Evolutionary conservation across 2,888 invertebrate species (phyloP), one percentile per base, ranked within the genome.

Genomic region (Pseudanteris insignis): DNA sequence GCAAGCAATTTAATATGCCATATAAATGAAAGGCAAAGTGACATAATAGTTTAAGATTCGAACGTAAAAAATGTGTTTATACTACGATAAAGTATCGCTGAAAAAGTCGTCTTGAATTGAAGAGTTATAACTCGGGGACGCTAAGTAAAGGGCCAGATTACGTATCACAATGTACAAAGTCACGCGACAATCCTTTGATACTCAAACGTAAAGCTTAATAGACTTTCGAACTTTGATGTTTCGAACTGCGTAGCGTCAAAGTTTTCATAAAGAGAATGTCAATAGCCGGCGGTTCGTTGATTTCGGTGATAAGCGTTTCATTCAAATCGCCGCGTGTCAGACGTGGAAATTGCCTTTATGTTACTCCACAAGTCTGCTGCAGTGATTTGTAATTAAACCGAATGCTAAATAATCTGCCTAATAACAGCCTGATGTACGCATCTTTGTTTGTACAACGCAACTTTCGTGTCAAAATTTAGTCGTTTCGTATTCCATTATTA

Each of bases 221-320:
- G 54, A 71, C 66, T 70, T 64, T 71, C 68, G 65, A 68, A 73
- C 72, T 73, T 73, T 73, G 72, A 72, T 70, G 72, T 72, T 63
- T 51, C 43, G 47, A 63, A 54, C 41, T 58, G 60, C 61, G 66
- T 62, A 63, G 67, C 59, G 66, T 70, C 67, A 61, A 61, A 69
- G 71, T 72, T 73, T 72, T 69, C 69, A 67, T 70, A 69, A 71
- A 69, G 67, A 69, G 70, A 72, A 72, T 67, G 71, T 70, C 71
- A 70, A 68, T 64, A 67, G 69, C 71, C 70, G 67, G 65, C 63
- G 66, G 57, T 57, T 50, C 30, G 55, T 44, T 55, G 55, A 55
- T 63, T 60, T 55, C 55, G 32, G 43, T 60, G 55, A 60, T 54
- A 51, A 55, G 55, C 51, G 41, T 60, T 63, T 46, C 46, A 63